A percentile compares a stretch with the other conserved stretches of the same genome.
These are phyloP conservation scores for Grantiella picta DNA, from an alignment of 2,113 vertebrate genomes.

Conservation along the genomic window DNA sequence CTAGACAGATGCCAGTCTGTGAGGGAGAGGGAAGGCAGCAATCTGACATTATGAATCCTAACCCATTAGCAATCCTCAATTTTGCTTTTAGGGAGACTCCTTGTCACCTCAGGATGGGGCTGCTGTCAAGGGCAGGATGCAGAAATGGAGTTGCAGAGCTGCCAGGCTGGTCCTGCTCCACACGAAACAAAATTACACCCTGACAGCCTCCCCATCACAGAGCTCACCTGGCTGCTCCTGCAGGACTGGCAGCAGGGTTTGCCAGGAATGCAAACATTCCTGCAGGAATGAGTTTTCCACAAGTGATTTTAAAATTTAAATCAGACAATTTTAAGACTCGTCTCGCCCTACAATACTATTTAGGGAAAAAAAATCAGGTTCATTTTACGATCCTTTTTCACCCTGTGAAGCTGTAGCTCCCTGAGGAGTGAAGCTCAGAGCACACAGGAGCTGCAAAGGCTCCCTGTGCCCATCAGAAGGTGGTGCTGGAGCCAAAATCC, in stretches of 20 bases:
- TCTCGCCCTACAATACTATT: not conserved
- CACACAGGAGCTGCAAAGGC: fast-evolving
- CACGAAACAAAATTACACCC: not conserved
- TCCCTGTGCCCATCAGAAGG: not conserved
- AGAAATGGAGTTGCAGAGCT: fast-evolving
- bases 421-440: not conserved
- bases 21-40: not conserved
- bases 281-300: not conserved
- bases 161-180: not conserved
- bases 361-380: not conserved
- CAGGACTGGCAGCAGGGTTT: not conserved
- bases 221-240: not conserved
- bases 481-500: not conserved
- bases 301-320: not conserved
- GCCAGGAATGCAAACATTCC: not conserved
- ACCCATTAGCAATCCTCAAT: not conserved
- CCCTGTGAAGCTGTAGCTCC: not conserved
- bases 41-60: not conserved
- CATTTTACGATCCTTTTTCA: not conserved
- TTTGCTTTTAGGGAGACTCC: not conserved
- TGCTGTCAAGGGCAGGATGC: not conserved
- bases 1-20: no score
- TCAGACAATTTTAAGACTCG: not conserved
- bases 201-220: not conserved
- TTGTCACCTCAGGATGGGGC: fast-evolving